Percentiles rank a stretch among this genome's conserved stretches.
phyloP scores from a whole-genome alignment of 92 coral and sea anemone species.

The Porites divaricata region DNA sequence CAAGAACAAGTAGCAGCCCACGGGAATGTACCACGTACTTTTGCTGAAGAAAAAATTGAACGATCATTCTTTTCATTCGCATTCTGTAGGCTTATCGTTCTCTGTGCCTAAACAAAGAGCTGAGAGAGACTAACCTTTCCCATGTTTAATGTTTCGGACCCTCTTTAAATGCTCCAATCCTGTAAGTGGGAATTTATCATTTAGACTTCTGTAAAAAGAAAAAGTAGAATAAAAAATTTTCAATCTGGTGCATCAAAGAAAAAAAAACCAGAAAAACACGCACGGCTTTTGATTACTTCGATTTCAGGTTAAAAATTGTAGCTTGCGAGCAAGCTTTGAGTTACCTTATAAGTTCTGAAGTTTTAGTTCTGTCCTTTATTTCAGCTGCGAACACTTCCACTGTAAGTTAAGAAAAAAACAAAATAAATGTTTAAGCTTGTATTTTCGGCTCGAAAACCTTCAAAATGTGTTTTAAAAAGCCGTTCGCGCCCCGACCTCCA shows the following conservation, averaged over 20 bases:
- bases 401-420: slow-evolving; percentile 10
- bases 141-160: slow-evolving; percentile 47
- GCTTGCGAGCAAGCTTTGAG: not conserved
- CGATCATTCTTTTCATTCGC: too few species aligned
- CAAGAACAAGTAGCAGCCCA: not conserved
- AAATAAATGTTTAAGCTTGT: not conserved
- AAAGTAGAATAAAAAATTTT: not conserved
- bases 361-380: slow-evolving; percentile 71
- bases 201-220: slow-evolving; percentile 62
- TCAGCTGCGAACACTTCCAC: slow-evolving; percentile 81
- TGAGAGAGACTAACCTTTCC: slow-evolving; percentile 35
- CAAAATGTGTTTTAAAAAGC: too few species aligned
- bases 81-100: too few species aligned
- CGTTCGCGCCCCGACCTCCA: too few species aligned
- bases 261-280: not conserved
- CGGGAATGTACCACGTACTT: too few species aligned
- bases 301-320: too few species aligned
- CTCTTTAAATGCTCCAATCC: slow-evolving; percentile 81
- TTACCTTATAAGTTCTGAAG: slow-evolving; percentile 85
- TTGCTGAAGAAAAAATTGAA: too few species aligned
- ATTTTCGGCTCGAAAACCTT: too few species aligned
- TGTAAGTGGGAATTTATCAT: slow-evolving; percentile 56
- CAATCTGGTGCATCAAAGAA: too few species aligned
- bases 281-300: too few species aligned
- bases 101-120: too few species aligned